Base-by-base conservation (phyloP, 92 coral and sea anemone genomes). In the Phymanthus crucifer region DNA sequence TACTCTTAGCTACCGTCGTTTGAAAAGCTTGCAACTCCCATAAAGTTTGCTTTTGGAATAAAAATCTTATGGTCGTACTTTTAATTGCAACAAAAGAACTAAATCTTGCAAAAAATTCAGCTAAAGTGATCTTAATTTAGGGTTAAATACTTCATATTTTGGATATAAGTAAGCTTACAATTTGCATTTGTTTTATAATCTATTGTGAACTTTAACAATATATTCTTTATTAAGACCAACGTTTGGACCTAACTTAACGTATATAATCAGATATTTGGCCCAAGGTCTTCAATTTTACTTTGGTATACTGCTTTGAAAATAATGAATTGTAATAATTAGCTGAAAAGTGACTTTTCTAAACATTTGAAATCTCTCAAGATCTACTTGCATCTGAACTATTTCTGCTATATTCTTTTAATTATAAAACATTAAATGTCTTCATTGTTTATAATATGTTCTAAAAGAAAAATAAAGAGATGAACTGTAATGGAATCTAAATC, bases 381-480 rank as follows among this genome's bases (percentile, higher is more conserved):
- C 29, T 24, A 34, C 17, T 29, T 43, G 33, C 13, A 61, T 61
- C 68, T 61, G 33, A 29, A 61, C 29, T 27, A 3, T 29, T 61
- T 61, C 29, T 61, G 29, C 26, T 61, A 61, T 27, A n/a, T 61
- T 61, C 34, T 61, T 61, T 71, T 71, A 71, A 24, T 71, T 71
- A 71, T 40, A 45, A 36, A 71, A 71, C 75, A 19, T 77, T 77
- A 61, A 54, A 61, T 27, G 35, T 24, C 65, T 61, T 61, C 32
- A 37, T 48, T 9, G 13, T 9, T 61, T 77, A 37, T 61, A 24
- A n/a, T 64, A 21, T 33, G 38, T 50, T 57, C 65, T 77, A 70
- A 36, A 13, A 58, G 58, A 58, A 23, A 77, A 77, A 77, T 37
- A 32, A 77, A 77, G 57, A 64, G 81, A n/a, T n/a, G n/a, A 64